These are phyloP conservation scores for Protaetia brevitarsis DNA, from an alignment of 1,140 invertebrate species.

Conservation along the genomic window DNA sequence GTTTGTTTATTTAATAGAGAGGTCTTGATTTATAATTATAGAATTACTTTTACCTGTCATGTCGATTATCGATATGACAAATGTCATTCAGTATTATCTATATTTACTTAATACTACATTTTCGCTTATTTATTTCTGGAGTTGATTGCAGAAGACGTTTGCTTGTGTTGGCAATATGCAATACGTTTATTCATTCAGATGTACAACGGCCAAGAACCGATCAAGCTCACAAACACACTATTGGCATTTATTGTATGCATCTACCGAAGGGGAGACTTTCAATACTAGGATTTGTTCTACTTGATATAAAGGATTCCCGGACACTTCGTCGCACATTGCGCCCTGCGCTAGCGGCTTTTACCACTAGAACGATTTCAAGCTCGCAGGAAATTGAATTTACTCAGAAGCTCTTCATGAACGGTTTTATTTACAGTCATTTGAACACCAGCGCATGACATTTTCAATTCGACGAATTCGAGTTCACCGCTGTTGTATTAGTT, in stretches of 20 bases:
- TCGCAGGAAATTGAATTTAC: slow-evolving; percentile 11
- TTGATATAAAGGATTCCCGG: neutral
- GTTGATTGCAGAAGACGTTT: too few relatives aligned
- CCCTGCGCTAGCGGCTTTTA: neutral
- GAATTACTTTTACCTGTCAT: neutral
- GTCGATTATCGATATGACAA: too few relatives aligned
- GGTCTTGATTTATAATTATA: slow-evolving; percentile 6
- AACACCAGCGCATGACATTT: slow-evolving; percentile 6
- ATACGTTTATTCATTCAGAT: too few relatives aligned
- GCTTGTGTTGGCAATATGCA: too few relatives aligned
- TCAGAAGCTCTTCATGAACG: slow-evolving; percentile 10
- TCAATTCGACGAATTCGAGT: neutral
- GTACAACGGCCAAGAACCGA: too few relatives aligned
- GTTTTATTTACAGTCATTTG: neutral
- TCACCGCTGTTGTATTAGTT: neutral
- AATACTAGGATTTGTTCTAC: neutral
- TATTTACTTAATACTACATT: too few relatives aligned
- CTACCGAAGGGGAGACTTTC: too few relatives aligned
- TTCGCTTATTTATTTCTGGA: too few relatives aligned
- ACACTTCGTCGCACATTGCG: neutral
- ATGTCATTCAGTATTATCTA: too few relatives aligned
- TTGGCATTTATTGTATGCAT: too few relatives aligned
- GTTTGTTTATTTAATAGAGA: slow-evolving; percentile 14
- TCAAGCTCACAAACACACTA: too few relatives aligned
- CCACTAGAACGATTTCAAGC: slow-evolving; percentile 41